These are phyloP conservation scores for Coccyzus lansbergi DNA, from an alignment of 2,797 vertebrate species.

Conservation along the genomic window DNA sequence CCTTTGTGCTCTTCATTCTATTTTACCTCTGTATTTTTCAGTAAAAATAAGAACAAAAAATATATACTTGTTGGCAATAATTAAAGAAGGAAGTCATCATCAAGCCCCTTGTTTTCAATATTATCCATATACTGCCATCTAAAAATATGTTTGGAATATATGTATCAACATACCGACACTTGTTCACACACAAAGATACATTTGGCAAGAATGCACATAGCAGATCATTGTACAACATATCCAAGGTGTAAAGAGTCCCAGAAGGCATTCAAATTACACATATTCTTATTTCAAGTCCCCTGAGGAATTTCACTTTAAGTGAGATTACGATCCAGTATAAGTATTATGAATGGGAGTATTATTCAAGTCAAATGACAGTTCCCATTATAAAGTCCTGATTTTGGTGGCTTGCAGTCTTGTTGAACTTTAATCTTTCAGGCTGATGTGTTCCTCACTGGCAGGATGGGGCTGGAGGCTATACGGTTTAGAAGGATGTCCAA, in stretches of 20 bases:
- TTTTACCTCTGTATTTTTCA: background rate
- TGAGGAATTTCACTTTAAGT: constrained; percentile 53
- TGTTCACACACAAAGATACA: fast-evolving
- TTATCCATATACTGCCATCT: background rate
- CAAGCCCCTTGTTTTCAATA: background rate
- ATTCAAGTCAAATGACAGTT: constrained; percentile 45
- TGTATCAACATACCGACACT: background rate
- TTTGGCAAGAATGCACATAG: background rate
- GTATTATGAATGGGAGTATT: constrained; percentile 58
- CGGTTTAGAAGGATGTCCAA: background rate
- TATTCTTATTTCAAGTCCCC: constrained; percentile 27
- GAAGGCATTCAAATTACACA: constrained; percentile 44
- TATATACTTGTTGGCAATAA: background rate
- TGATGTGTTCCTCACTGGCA: background rate
- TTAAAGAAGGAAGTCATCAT: background rate
- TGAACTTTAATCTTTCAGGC: constrained; percentile 56
- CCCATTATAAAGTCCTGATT: constrained; percentile 38
- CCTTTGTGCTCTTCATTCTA: background rate
- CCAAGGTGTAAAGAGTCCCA: background rate
- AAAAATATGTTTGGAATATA: background rate
- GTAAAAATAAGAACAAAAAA: background rate
- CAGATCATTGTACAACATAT: background rate
- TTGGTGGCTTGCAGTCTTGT: constrained; percentile 49
- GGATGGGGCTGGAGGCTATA: constrained; percentile 23
- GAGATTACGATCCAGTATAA: constrained; percentile 55